These are phyloP conservation scores for Meganola albula DNA, from an alignment of 2,888 invertebrate genomes.

Conservation along the genomic window DNA sequence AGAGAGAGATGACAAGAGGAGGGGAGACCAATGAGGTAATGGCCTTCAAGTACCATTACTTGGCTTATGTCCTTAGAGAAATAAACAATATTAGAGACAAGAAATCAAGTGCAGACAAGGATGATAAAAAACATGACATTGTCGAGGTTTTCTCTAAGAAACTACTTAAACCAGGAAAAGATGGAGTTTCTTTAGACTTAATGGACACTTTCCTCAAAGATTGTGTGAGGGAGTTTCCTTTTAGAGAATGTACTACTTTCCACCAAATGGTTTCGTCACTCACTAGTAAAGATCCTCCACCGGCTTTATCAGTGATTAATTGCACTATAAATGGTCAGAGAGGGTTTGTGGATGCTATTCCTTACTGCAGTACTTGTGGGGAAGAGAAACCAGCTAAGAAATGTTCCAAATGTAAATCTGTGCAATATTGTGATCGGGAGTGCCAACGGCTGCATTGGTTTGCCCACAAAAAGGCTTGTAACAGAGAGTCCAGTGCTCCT, in stretches of 20 bases:
- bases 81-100: conserved; percentile 83
- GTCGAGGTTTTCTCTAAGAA: conserved; percentile 87
- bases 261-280: conserved; percentile 89
- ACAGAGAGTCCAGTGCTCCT: conserved; percentile 75
- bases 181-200: conserved; percentile 80
- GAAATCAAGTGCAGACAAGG: conserved; percentile 70
- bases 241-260: conserved; percentile 92
- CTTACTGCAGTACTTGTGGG: conserved; percentile 89
- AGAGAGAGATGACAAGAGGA: conserved; percentile 90
- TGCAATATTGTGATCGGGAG: conserved; percentile 94
- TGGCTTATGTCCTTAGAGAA: conserved; percentile 85
- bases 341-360: conserved; percentile 83
- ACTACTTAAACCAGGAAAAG: conserved; percentile 85
- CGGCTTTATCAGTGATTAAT: conserved; percentile 83
- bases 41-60: conserved; percentile 92
- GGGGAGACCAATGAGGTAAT: conserved; percentile 92
- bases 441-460: conserved; percentile 97
- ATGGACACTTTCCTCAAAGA: conserved; percentile 88
- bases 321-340: conserved; percentile 93
- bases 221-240: conserved; percentile 93
- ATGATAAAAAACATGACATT: conserved; percentile 80
- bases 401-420: conserved; percentile 95
- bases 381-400: conserved; percentile 94
- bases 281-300: conserved; percentile 84
- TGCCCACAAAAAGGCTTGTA: conserved; percentile 91